Evolutionary conservation across 2,888 invertebrate genomes (phyloP).

Genomic region (Rosalia funebris): DNA sequence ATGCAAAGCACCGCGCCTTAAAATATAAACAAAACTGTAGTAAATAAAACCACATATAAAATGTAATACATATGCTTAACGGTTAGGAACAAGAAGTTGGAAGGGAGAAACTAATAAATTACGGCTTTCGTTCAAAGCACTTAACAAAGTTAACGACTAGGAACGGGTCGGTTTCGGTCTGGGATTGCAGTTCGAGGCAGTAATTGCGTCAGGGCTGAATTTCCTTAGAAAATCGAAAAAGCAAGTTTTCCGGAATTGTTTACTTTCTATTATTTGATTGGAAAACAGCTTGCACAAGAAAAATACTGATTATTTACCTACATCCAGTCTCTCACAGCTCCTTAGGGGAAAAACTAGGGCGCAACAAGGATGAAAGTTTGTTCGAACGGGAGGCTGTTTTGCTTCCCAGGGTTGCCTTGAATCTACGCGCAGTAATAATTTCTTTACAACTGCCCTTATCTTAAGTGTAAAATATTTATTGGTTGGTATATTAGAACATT

Average conservation of each 20-base stretch:
- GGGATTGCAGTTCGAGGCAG: not conserved
- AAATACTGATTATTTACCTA: too few relatives aligned
- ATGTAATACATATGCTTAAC: slow-evolving; percentile 4
- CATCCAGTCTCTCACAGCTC: too few relatives aligned
- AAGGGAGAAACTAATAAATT: slow-evolving; percentile 20
- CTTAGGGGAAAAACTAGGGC: too few relatives aligned
- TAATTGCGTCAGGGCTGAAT: slow-evolving; percentile 2
- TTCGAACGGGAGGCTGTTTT: too few relatives aligned
- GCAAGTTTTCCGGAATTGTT: not conserved
- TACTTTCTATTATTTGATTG: not conserved
- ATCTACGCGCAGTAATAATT: too few relatives aligned
- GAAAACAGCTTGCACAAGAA: not conserved
- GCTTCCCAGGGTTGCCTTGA: too few relatives aligned
- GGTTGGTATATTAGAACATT: too few relatives aligned
- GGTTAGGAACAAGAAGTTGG: slow-evolving; percentile 1
- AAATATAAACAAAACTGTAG: not conserved
- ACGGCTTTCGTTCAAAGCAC: slow-evolving; percentile 12
- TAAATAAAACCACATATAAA: not conserved
- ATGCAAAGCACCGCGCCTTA: not conserved
- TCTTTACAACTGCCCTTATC: too few relatives aligned
- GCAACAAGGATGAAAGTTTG: too few relatives aligned
- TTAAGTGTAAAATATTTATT: too few relatives aligned
- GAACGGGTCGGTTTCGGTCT: slow-evolving; percentile 11
- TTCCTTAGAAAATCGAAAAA: not conserved
- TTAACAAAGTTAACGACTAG: slow-evolving; percentile 22